Base-by-base conservation (phyloP, 1,140 invertebrate genomes). In the Drosophila insularis region DNA sequence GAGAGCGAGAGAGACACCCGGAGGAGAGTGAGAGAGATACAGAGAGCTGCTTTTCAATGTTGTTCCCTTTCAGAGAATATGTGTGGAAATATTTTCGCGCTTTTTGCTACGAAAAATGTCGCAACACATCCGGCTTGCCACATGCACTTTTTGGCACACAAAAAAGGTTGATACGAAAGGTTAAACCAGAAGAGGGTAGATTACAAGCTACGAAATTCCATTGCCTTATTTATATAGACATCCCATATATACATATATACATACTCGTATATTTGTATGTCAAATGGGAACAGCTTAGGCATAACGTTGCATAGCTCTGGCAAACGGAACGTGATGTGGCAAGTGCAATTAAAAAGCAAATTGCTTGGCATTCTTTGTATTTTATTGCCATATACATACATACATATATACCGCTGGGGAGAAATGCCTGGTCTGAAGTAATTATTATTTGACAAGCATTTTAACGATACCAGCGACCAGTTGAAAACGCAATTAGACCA, bases 401-500 rank as follows among this genome's bases (percentile, higher is more conserved):
- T n/a, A n/a, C n/a, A n/a, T n/a, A 69, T 23, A 23, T 23, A 65
- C 58, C 50, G 68, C 27, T 58, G 55, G 31, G 55, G 31, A 58
- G 68, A 78, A 81, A 86, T 74, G 70, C 68, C 43, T 86, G 27
- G 27, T 78, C 65, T 58, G 43, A 64, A 60, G 68, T 81, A 89
- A 89, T 80, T 89, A 89, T 89, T 87, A 87, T 84, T 87, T 80
- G 80, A 89, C 76, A 84, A 79, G 80, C 77, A 66, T 84, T 89
- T 78, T 78, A 87, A 89, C 74, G 74, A 89, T 87, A 74, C 43
- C 84, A 74, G 74, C 70, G 43, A 50, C 73, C 59, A 87, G 80
- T 84, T 87, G 80, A 76, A 68, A 71, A 67, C 63, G 65, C 72
- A 87, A 87, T 87, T 87, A 89, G 84, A 84, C 54, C 80, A 80